Conservation (phyloP, 2,888 invertebrate species). For the Agrotis puta region DNA sequence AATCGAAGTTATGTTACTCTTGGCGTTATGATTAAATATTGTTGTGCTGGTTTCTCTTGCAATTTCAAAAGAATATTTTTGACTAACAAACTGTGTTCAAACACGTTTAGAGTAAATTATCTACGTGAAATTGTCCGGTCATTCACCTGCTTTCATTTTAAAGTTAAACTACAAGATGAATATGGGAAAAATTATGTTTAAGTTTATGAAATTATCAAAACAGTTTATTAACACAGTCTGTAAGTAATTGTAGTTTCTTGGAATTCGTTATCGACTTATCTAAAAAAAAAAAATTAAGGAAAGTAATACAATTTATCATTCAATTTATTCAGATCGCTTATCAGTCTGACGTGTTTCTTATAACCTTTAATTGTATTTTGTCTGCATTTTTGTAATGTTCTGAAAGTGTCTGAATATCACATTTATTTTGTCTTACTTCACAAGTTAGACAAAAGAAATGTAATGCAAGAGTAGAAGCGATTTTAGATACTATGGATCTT, state of each 20-base stretch:
- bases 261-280: neutral
- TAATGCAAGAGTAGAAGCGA: too few relatives aligned
- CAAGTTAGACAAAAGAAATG: too few relatives aligned
- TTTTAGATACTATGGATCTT: neutral
- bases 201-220: slow-evolving; percentile 9
- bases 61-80: slow-evolving; percentile 36
- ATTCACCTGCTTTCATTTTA: neutral
- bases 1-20: slow-evolving; percentile 54
- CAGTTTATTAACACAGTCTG: neutral
- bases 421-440: neutral
- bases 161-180: neutral
- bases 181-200: neutral
- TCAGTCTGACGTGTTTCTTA: neutral
- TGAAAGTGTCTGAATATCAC: neutral
- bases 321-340: neutral
- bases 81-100: slow-evolving; percentile 16
- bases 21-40: slow-evolving; percentile 53
- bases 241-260: neutral
- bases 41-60: slow-evolving; percentile 28
- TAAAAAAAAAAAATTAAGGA: neutral
- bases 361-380: neutral
- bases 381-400: neutral
- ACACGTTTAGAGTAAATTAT: slow-evolving; percentile 7
- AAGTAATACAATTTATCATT: neutral
- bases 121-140: neutral